Evolutionary conservation across 2,797 vertebrate species (phyloP).

Genomic region (Schizopygopsis pylzovi): DNA sequence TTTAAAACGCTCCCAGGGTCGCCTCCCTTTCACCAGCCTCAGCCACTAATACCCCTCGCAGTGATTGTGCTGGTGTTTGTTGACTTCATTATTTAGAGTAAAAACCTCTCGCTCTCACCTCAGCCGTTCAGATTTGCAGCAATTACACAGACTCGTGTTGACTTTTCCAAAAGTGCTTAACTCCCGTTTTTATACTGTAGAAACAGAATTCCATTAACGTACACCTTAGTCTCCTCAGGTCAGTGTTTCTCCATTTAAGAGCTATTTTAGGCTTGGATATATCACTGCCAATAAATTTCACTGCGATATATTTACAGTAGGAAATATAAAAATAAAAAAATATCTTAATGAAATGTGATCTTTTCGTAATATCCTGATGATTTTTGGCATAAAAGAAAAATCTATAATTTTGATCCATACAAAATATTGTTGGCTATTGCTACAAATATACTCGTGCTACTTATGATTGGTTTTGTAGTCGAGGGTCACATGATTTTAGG

Average conservation of each 20-base stretch:
- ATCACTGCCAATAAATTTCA: constrained; percentile 20
- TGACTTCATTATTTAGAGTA: constrained; percentile 68
- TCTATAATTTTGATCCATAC: too few species aligned
- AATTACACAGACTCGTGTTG: constrained; percentile 74
- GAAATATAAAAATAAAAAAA: neutral
- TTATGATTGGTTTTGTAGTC: too few species aligned
- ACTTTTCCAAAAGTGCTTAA: constrained; percentile 81
- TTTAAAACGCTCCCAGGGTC: constrained; percentile 66
- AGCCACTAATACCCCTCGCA: constrained; percentile 62
- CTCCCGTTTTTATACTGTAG: constrained; percentile 61
- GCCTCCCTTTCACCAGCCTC: constrained; percentile 65
- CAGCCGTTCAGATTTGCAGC: constrained; percentile 67
- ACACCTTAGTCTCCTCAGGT: constrained; percentile 36
- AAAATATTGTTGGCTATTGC: too few species aligned
- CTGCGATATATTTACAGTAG: too few species aligned
- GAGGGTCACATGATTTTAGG: neutral
- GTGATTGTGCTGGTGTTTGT: constrained; percentile 69
- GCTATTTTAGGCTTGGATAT: constrained; percentile 23
- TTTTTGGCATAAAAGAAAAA: too few species aligned
- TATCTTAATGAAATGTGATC: neutral
- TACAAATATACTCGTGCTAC: too few species aligned
- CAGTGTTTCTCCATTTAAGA: constrained; percentile 38
- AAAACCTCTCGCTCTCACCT: constrained; percentile 57
- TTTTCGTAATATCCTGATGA: neutral
- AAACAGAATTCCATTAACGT: constrained; percentile 9